Base-by-base conservation (phyloP, 2,888 invertebrate genomes). In the Furcula furcula region DNA sequence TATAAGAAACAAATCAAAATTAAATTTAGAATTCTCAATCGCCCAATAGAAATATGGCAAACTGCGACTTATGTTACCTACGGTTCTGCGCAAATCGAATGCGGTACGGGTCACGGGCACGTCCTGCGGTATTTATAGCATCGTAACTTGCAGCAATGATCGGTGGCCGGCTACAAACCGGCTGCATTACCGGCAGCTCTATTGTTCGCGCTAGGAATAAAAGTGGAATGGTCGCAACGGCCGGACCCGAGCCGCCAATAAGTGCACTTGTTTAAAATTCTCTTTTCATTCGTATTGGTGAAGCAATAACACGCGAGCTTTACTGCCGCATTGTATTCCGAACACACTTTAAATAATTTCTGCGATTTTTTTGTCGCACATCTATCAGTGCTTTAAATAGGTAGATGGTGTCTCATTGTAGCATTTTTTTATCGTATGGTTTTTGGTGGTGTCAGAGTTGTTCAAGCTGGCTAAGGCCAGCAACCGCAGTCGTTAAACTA, bases 161-260 rank as follows among this genome's bases (percentile, higher is more conserved):
- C 72, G 80, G 72, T 71, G 64, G 77, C 64, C 66, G 70, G 72
- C 66, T 65, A 75, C 74, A 65, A 76, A 70, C 73, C 69, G 66
- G 69, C 70, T 61, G 57, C 68, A 69, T 67, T 72, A 69, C 72
- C 54, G 59, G 56, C 74, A 65, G 56, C 59, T 61, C 85, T 75
- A 87, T 88, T 87, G 86, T 87, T 88, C 75, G 46, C 42, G 66
- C 76, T 76, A 77, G 70, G 67, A 76, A 80, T 84, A 81, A 76
- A 79, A 74, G 69, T 68, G 57, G 72, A 73, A 76, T 77, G 70
- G 70, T 62, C 62, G 55, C 60, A 58, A 58, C 55, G 54, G 55
- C 58, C n/a, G n/a, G n/a, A n/a, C n/a, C 53, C 36, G 55, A 55
- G 59, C 46, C 52, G 58, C 65, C 68, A 67, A 65, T 68, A 67